A percentile compares a stretch with the other conserved stretches of the same genome.
phyloP scores from a whole-genome alignment of 2,113 vertebrate species.

The Oenanthe melanoleuca region DNA sequence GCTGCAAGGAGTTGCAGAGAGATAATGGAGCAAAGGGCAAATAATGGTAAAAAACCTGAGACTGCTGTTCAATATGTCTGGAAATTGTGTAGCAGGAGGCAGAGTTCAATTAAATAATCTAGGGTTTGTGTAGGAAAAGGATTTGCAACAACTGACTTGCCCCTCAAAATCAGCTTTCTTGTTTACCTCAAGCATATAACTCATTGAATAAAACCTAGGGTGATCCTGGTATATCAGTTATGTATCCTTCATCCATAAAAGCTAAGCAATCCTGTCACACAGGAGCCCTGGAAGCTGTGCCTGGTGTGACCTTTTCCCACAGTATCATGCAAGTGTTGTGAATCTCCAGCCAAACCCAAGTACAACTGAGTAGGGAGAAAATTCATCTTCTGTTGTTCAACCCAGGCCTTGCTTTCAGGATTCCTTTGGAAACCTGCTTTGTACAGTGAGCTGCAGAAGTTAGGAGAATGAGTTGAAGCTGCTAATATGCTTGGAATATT shows the following conservation, averaged over 20 bases:
- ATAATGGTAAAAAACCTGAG: conserved; percentile 31
- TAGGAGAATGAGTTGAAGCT: background rate
- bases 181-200: conserved; percentile 2
- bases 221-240: background rate
- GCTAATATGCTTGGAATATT: background rate
- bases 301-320: background rate
- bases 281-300: background rate
- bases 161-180: conserved; percentile 46
- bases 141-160: conserved; percentile 18
- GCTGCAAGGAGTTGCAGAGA: background rate
- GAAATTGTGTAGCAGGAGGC: background rate
- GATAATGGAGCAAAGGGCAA: conserved; percentile 27
- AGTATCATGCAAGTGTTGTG: accelerated
- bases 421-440: background rate
- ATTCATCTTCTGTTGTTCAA: accelerated
- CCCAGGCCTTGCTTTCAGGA: background rate
- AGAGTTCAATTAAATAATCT: conserved; percentile 21
- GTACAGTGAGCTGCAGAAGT: background rate
- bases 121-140: conserved; percentile 17
- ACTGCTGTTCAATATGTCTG: conserved; percentile 44
- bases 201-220: background rate
- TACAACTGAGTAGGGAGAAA: background rate
- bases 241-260: background rate
- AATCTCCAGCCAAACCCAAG: background rate
- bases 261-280: background rate